phyloP scores from a whole-genome alignment of 2,113 vertebrate species.

The Phalacrocorax pelagicus region DNA sequence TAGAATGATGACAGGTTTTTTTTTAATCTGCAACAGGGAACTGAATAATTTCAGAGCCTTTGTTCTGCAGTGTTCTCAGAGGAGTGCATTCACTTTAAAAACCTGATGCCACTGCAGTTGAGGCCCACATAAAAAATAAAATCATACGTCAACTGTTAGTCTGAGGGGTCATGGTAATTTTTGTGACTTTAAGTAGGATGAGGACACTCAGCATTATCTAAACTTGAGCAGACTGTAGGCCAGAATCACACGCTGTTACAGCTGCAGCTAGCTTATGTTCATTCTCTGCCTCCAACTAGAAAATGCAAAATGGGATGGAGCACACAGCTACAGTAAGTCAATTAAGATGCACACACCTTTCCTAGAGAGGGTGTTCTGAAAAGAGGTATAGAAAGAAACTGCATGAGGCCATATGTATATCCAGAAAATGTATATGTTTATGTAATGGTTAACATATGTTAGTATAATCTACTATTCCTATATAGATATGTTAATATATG shows the following conservation, averaged over 20 bases:
- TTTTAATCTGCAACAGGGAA: neutral
- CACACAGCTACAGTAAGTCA: neutral
- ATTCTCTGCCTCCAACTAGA: neutral
- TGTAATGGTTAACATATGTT: neutral
- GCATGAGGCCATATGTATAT: neutral
- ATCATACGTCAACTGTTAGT: neutral
- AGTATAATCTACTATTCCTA: neutral
- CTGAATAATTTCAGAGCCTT: neutral
- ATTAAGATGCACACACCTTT: neutral
- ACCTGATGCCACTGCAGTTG: neutral
- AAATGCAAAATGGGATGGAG: neutral
- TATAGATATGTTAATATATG: neutral
- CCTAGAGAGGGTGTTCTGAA: neutral
- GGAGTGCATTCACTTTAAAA: neutral
- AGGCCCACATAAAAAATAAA: neutral
- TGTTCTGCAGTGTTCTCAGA: neutral
- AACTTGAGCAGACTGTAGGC: neutral
- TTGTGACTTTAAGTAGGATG: neutral
- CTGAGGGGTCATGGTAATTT: neutral
- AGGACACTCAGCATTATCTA: neutral
- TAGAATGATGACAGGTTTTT: neutral
- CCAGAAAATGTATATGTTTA: neutral
- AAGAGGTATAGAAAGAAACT: neutral
- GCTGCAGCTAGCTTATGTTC: neutral
- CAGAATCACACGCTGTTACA: neutral